These are phyloP conservation scores for Syrphus vitripennis DNA, from an alignment of 2,888 invertebrate genomes.

Conservation along the genomic window DNA sequence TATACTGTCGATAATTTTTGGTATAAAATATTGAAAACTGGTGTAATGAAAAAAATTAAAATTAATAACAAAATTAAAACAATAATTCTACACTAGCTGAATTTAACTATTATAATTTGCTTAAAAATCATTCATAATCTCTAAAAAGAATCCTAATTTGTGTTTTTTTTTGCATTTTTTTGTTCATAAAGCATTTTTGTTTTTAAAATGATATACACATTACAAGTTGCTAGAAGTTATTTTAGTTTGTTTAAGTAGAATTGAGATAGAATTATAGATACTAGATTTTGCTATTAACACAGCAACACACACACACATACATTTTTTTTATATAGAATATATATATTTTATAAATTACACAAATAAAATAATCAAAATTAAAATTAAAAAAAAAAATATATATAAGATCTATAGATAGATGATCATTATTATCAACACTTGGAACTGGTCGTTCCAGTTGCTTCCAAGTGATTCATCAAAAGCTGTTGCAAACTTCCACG, in stretches of 20 bases:
- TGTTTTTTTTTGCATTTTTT: slow-evolving; percentile 18
- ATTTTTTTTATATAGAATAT: slow-evolving; percentile 36
- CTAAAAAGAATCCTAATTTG: slow-evolving; percentile 35
- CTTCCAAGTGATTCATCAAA: slow-evolving; percentile 81
- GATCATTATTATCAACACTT: slow-evolving; percentile 59
- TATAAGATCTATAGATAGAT: background rate
- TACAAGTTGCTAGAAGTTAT: slow-evolving; percentile 4
- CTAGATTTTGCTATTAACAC: slow-evolving; percentile 57
- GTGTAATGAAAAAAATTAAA: slow-evolving; percentile 22
- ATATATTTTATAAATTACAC: slow-evolving; percentile 48
- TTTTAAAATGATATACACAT: slow-evolving; percentile 25
- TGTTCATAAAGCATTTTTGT: slow-evolving; percentile 62
- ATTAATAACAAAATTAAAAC: slow-evolving; percentile 31
- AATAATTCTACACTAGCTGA: slow-evolving; percentile 51
- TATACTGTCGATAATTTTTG: slow-evolving; percentile 63
- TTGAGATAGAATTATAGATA: slow-evolving; percentile 55
- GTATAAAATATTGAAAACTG: slow-evolving; percentile 51
- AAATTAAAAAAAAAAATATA: slow-evolving; percentile 7
- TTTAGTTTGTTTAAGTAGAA: slow-evolving; percentile 32
- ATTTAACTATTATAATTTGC: slow-evolving; percentile 42
- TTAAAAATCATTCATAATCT: slow-evolving; percentile 40
- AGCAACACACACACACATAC: slow-evolving; percentile 57
- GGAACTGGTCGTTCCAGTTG: slow-evolving; percentile 77
- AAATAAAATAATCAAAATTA: slow-evolving; percentile 27
- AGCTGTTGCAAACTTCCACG: slow-evolving; percentile 80